These are phyloP conservation scores for Oenanthe melanoleuca DNA, from an alignment of 2,113 vertebrate species.

Conservation along the genomic window DNA sequence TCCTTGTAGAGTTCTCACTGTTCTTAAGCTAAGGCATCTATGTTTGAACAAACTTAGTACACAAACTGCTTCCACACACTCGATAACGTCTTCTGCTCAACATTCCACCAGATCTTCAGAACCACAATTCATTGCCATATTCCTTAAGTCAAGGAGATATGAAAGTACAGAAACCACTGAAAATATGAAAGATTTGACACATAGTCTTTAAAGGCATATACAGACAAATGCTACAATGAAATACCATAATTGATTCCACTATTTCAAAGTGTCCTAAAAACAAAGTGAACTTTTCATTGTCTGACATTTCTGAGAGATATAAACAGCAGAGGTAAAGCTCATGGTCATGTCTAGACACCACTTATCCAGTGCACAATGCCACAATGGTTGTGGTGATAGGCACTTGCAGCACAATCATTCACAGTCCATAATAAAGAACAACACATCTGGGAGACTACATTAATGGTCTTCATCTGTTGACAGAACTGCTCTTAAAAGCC, in stretches of 20 bases:
- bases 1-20: not conserved
- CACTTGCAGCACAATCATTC: not conserved
- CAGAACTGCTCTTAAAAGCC: not conserved
- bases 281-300: not conserved
- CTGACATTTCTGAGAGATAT: not conserved
- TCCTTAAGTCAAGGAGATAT: not conserved
- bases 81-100: rapidly evolving
- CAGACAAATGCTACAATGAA: not conserved
- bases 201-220: not conserved
- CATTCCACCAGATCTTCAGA: not conserved
- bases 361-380: not conserved
- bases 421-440: not conserved
- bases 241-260: not conserved
- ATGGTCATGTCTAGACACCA: not conserved
- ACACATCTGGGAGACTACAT: not conserved
- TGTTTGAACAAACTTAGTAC: slow-evolving; percentile 12
- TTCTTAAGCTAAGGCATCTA: not conserved
- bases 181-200: not conserved
- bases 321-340: not conserved
- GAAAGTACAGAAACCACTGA: not conserved
- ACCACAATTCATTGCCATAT: not conserved
- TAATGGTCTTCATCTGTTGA: not conserved
- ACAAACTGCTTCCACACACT: not conserved
- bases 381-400: not conserved
- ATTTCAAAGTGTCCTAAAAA: not conserved